phyloP scores from a whole-genome alignment of 2,113 vertebrate genomes.

The Stomatorhinus ivindoensis region DNA sequence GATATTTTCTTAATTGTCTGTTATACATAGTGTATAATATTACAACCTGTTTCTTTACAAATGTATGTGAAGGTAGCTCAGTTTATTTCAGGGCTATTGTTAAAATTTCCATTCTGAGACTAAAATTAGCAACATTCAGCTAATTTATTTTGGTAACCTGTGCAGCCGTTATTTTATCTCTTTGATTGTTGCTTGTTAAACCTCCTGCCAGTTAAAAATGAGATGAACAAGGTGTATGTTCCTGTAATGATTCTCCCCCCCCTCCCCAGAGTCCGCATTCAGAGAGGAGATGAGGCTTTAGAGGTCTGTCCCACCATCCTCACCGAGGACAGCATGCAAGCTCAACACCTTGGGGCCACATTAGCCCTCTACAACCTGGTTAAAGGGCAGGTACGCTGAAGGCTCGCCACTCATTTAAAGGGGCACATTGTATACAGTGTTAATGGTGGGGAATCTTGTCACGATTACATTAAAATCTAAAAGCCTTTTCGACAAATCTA shows the following conservation, averaged over 20 bases:
- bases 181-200: background rate
- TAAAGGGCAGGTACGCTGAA: constrained; percentile 79
- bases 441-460: background rate
- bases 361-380: constrained; percentile 83
- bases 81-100: background rate
- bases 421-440: background rate
- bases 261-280: constrained; percentile 70
- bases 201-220: background rate
- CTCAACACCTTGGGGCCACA: constrained; percentile 89
- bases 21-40: background rate
- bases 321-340: constrained; percentile 94
- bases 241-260: background rate
- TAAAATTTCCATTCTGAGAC: background rate
- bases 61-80: background rate
- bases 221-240: background rate
- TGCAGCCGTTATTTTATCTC: background rate
- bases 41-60: background rate
- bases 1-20: background rate
- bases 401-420: background rate
- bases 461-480: background rate
- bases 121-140: background rate
- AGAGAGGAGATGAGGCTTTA: constrained; percentile 70
- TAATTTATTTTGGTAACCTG: background rate
- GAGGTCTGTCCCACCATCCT: constrained; percentile 85
- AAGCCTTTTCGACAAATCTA: background rate